Evolutionary conservation across 2,113 vertebrate genomes (phyloP), one percentile per base, ranked within the genome.

Genomic region (Ifrita kowaldi): DNA sequence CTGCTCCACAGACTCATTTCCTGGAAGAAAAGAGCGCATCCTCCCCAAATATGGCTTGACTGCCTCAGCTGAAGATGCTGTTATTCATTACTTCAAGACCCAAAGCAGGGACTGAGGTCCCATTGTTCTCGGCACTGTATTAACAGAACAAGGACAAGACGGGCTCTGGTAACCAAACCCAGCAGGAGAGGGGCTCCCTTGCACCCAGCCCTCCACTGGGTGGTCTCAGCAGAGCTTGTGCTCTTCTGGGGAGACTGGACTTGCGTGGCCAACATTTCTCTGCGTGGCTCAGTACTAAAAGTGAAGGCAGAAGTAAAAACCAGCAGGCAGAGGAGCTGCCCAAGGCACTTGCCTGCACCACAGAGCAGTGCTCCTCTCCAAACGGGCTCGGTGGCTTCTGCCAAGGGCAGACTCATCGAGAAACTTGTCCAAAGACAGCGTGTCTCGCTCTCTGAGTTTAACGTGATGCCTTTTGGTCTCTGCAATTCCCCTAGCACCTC

Each of bases 381-480:
- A 77, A 94, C 0, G 13, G 92, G 84, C 88, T 87, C 3, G 0
- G 64, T 69, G 79, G 79, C 76, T 96, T 83, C 93, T 96, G 94
- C 94, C 93, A 97, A 96, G 89, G 85, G 87, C 90, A 97, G 96
- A 91, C 84, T 95, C 95, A 96, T 90, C 41, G 2, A 90, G 69
- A 91, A 95, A 75, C 49, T 94, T 94, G 94, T 97, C 97, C 94
- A 94, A 96, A 96, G 95, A 96, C 93, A 95, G 92, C 5, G 33
- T 56, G 87, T 95, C 97, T 97, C 37, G 0, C 91, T 93, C 91
- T 57, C 55, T 0, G 44, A 96, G 71, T 95, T 96, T 93, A 97
- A 96, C 57, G 5, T 97, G 96, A 97, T 52, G 96, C 87, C 95
- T 97, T 95, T 94, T 96, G 95, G 97, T 96, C 97, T 97, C 96